Conservation (phyloP, 2,888 invertebrate genomes). For the Hoplodrina blanda region DNA sequence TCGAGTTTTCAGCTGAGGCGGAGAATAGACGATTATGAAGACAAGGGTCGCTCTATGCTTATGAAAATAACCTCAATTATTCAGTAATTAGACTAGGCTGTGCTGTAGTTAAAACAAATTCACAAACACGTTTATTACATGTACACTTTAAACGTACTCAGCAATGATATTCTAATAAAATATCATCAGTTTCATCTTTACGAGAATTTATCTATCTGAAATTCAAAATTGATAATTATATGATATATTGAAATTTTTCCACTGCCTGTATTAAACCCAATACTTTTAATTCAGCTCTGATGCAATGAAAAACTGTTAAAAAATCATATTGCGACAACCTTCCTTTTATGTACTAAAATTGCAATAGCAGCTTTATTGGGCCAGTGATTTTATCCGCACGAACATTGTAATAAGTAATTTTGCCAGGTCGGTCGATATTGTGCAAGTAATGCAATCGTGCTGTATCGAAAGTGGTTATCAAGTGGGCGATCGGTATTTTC, state of each 20-base stretch:
- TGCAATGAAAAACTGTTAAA: slow-evolving; percentile 18
- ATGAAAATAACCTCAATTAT: slow-evolving; percentile 60
- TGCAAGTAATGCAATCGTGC: slow-evolving; percentile 76
- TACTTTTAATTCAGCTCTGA: not conserved
- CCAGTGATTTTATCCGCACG: slow-evolving; percentile 67
- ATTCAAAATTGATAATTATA: slow-evolving; percentile 25
- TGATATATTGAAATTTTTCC: too few species aligned
- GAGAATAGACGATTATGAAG: slow-evolving; percentile 73
- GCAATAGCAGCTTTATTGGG: slow-evolving; percentile 60
- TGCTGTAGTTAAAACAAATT: slow-evolving; percentile 21
- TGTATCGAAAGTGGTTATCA: slow-evolving; percentile 79
- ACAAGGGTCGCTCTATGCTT: slow-evolving; percentile 69
- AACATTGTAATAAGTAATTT: slow-evolving; percentile 72
- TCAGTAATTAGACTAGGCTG: slow-evolving; percentile 35
- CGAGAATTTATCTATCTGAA: slow-evolving; percentile 22
- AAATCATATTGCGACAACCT: slow-evolving; percentile 33
- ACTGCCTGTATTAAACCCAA: not conserved
- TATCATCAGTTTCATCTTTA: slow-evolving; percentile 39
- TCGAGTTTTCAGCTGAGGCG: slow-evolving; percentile 52
- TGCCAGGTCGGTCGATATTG: slow-evolving; percentile 70
- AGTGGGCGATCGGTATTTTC: slow-evolving; percentile 83
- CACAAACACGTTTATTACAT: slow-evolving; percentile 19
- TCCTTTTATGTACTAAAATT: slow-evolving; percentile 47
- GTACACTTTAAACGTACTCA: not conserved
- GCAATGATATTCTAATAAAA: too few species aligned